These are phyloP conservation scores for Sebastes kiyomatsui DNA, from an alignment of 2,797 vertebrate species.

Conservation along the genomic window DNA sequence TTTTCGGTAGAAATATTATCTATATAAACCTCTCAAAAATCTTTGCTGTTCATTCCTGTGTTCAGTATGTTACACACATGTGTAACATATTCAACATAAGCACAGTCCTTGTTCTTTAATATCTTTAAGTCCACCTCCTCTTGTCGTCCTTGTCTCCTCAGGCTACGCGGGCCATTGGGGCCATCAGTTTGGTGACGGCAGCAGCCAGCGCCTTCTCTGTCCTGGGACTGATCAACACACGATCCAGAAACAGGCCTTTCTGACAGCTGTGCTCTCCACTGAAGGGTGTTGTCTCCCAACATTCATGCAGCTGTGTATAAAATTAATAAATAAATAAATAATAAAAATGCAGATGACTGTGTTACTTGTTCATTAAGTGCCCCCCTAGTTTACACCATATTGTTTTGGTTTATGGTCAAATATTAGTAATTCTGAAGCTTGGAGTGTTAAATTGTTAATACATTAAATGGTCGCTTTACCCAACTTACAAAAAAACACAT, in stretches of 20 bases:
- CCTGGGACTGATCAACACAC: conserved; percentile 84
- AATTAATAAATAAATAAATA: background rate
- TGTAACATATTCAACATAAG: too few species aligned
- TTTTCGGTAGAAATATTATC: background rate
- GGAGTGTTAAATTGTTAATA: background rate
- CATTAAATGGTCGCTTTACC: background rate
- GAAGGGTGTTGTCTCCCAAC: conserved; percentile 27
- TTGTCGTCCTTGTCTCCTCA: conserved; percentile 56
- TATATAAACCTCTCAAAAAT: background rate
- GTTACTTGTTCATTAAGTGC: background rate
- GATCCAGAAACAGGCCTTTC: conserved; percentile 85
- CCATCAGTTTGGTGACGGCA: conserved; percentile 84
- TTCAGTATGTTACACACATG: background rate
- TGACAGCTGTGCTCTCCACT: conserved; percentile 61
- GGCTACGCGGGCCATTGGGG: conserved; percentile 84
- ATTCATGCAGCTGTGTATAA: conserved; percentile 30
- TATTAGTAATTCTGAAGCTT: background rate
- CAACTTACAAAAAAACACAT: background rate
- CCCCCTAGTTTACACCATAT: background rate
- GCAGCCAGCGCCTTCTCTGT: conserved; percentile 86
- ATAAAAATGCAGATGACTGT: background rate
- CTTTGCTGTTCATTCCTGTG: background rate
- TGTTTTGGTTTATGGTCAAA: background rate
- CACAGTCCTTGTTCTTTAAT: background rate
- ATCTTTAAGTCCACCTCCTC: conserved; percentile 5